Evolutionary conservation across 2,797 vertebrate species (phyloP).

Genomic region (Tachyglossus aculeatus): DNA sequence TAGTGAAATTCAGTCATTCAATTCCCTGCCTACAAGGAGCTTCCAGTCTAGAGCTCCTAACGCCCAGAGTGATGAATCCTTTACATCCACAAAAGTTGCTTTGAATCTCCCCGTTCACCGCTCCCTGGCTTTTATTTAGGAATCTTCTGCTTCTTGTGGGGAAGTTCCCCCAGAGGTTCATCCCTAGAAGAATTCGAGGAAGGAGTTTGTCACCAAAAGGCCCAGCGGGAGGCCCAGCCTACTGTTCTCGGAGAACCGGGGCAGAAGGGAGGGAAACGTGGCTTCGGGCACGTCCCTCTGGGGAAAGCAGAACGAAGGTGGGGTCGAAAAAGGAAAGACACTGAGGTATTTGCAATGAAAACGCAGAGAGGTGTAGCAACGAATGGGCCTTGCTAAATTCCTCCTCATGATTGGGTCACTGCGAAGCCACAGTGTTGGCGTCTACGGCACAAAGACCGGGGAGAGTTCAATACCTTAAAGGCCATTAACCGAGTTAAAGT

Average conservation of each 20-base stretch:
- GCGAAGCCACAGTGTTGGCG: constrained; percentile 41
- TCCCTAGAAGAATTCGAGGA: not conserved
- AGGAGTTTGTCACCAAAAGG: constrained; percentile 23
- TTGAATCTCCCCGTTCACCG: no score
- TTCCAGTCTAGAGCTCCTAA: no score
- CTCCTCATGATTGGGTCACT: constrained; percentile 40
- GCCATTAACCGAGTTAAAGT: constrained; percentile 3
- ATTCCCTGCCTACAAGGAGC: no score
- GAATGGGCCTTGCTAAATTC: constrained; percentile 32
- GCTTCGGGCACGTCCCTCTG: constrained; percentile 31
- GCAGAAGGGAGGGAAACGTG: constrained; percentile 27
- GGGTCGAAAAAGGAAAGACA: constrained; percentile 38
- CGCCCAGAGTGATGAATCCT: no score
- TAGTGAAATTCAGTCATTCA: no score
- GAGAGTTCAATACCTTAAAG: constrained; percentile 28
- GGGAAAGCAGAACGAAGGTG: constrained; percentile 44
- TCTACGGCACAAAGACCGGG: not conserved
- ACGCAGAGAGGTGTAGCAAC: constrained; percentile 31
- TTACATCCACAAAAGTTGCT: no score
- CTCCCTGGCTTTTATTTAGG: constrained; percentile 24
- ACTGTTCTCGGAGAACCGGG: constrained; percentile 15
- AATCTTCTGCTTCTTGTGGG: not conserved
- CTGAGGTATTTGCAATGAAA: constrained; percentile 38
- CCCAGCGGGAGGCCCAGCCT: constrained; percentile 2
- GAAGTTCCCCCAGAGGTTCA: constrained; percentile 10